These are phyloP conservation scores for Caloenas nicobarica DNA, from an alignment of 2,113 vertebrate species.

Conservation along the genomic window DNA sequence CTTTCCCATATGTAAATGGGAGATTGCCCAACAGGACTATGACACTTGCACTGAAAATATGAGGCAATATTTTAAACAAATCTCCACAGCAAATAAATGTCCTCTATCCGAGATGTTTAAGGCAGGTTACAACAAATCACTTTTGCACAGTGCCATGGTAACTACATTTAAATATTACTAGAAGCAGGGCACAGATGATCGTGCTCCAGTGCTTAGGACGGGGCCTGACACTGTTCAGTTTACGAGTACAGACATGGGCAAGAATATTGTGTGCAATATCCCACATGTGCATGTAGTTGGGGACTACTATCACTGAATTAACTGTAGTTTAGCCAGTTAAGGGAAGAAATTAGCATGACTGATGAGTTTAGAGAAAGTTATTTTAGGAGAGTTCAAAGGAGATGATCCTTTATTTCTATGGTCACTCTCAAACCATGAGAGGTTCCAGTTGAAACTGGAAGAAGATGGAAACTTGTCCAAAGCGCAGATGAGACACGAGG, in stretches of 20 bases:
- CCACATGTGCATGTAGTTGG: background rate
- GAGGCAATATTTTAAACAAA: conserved; percentile 33
- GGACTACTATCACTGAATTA: background rate
- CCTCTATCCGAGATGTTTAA: background rate
- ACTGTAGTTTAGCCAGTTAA: background rate
- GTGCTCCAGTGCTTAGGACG: background rate
- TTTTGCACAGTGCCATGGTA: conserved; percentile 17
- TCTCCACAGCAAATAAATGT: conserved; percentile 20
- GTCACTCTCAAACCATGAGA: background rate
- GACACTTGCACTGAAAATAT: background rate
- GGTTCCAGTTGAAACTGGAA: background rate
- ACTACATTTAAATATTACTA: background rate
- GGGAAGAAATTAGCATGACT: background rate
- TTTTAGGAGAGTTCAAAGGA: background rate
- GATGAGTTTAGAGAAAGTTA: background rate
- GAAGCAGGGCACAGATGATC: background rate
- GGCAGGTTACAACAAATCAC: conserved; percentile 27
- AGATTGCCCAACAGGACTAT: background rate
- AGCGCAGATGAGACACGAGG: background rate
- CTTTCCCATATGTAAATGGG: background rate
- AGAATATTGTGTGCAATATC: background rate
- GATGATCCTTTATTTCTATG: rapidly evolving
- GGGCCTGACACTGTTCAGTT: background rate
- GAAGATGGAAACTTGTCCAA: background rate
- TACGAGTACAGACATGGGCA: background rate